A percentile compares a stretch with the other conserved stretches of the same genome.
Evolutionary conservation across 2,797 vertebrate genomes (phyloP).

Genomic region (Pterois miles): DNA sequence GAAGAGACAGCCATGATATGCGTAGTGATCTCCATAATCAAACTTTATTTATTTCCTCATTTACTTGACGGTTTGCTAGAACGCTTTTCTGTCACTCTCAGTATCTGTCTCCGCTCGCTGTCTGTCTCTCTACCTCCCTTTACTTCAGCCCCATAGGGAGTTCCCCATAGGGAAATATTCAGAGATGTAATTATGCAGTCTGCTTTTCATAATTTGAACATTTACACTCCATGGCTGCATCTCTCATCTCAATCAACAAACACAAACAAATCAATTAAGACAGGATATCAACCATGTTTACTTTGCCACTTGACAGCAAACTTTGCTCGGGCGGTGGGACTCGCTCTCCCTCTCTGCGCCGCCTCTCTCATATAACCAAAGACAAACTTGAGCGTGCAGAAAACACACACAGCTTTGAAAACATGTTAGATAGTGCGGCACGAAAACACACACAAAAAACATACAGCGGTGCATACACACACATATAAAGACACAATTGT

Average conservation of each 20-base stretch:
- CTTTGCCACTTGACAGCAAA: conserved; percentile 56
- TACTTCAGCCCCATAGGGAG: conserved; percentile 43
- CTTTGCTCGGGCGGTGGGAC: conserved; percentile 34
- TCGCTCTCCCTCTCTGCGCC: neutral
- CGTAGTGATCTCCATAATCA: conserved; percentile 52
- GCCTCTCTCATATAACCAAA: conserved; percentile 33
- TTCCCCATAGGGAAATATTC: conserved; percentile 72
- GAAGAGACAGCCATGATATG: conserved; percentile 32
- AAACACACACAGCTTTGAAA: conserved; percentile 28
- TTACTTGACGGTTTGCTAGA: conserved; percentile 41
- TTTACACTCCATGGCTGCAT: conserved; percentile 71
- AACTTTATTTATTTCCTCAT: conserved; percentile 46
- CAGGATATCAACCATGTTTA: conserved; percentile 66
- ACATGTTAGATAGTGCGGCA: neutral
- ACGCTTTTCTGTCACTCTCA: conserved; percentile 36
- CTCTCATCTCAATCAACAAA: conserved; percentile 75
- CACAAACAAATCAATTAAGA: conserved; percentile 77
- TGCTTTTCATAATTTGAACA: conserved; percentile 75
- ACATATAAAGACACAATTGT: conserved; percentile 45
- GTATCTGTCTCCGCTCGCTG: conserved; percentile 23
- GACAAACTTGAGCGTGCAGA: conserved; percentile 21
- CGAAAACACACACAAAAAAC: conserved; percentile 23
- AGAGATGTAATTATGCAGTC: conserved; percentile 73
- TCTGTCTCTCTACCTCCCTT: conserved; percentile 47
- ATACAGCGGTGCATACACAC: neutral